Conservation (phyloP, 2,888 invertebrate genomes). For the Xestia rhomboidea region DNA sequence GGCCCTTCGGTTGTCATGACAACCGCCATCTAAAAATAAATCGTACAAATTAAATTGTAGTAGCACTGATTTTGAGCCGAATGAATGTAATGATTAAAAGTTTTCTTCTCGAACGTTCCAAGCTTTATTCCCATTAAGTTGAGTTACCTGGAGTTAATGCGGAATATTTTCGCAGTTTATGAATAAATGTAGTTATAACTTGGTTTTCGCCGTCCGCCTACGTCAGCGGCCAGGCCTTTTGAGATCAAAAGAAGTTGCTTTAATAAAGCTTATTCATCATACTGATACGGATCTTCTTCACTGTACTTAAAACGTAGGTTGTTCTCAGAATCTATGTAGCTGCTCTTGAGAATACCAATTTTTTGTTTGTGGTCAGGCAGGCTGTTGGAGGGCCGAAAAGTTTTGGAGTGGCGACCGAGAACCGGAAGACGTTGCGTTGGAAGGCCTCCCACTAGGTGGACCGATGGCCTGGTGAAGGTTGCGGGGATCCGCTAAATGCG, state of each 20-base stretch:
- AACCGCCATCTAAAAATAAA: conserved; percentile 71
- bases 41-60: conserved; percentile 58
- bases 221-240: conserved; percentile 29
- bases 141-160: conserved; percentile 51
- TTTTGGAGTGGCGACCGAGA: no score
- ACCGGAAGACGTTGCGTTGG: no score
- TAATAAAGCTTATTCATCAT: conserved; percentile 42
- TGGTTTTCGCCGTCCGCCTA: conserved; percentile 29
- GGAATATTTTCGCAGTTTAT: conserved; percentile 56
- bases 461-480: no score
- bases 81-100: conserved; percentile 60
- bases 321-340: not conserved
- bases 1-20: conserved; percentile 72
- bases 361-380: conserved; percentile 1
- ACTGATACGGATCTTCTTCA: conserved; percentile 22
- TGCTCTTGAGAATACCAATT: conserved; percentile 17
- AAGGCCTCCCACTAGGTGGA: no score
- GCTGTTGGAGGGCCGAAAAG: no score
- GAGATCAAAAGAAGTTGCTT: conserved; percentile 51
- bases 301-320: not conserved
- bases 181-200: conserved; percentile 58
- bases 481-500: no score
- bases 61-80: conserved; percentile 46
- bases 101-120: conserved; percentile 47
- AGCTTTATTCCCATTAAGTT: conserved; percentile 27